phyloP scores from a whole-genome alignment of 2,888 invertebrate species.

The Tridacna gigas region DNA sequence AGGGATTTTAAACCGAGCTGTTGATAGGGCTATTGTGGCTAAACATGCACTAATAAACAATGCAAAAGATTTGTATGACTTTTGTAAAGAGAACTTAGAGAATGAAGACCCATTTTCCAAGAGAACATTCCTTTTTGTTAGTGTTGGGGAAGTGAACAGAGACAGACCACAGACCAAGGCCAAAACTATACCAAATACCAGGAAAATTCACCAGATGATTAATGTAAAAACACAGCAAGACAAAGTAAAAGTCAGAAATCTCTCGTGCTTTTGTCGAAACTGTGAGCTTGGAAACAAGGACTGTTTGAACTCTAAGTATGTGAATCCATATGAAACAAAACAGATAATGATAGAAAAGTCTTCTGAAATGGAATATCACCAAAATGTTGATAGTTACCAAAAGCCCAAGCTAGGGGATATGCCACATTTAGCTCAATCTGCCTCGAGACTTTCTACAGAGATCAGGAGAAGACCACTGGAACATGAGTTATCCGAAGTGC shows the following conservation, averaged over 20 bases:
- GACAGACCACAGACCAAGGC: constrained; percentile 32
- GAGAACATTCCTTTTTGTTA: constrained; percentile 41
- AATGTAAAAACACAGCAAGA: constrained; percentile 23
- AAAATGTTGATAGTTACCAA: no score
- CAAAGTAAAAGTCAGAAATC: constrained; percentile 28
- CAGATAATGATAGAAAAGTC: no score
- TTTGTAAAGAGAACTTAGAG: constrained; percentile 39
- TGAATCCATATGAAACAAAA: constrained; percentile 29
- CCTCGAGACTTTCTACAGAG: no score
- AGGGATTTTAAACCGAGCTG: constrained; percentile 17
- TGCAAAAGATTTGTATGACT: constrained; percentile 39
- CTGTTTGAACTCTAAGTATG: constrained; percentile 48
- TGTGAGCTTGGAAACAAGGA: constrained; percentile 36
- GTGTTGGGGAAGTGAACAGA: constrained; percentile 37
- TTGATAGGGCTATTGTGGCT: constrained; percentile 39
- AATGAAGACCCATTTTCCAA: constrained; percentile 27
- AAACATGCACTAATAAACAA: constrained; percentile 34
- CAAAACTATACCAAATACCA: constrained; percentile 30
- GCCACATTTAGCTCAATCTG: no score
- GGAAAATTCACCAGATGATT: constrained; percentile 39
- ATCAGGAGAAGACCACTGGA: no score
- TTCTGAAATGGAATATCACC: no score
- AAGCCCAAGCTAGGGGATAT: no score
- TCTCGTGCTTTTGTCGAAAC: constrained; percentile 41
- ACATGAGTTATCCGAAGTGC: no score